These are phyloP conservation scores for Drosophila austrosaltans DNA, from an alignment of 2,888 invertebrate genomes.

Conservation along the genomic window DNA sequence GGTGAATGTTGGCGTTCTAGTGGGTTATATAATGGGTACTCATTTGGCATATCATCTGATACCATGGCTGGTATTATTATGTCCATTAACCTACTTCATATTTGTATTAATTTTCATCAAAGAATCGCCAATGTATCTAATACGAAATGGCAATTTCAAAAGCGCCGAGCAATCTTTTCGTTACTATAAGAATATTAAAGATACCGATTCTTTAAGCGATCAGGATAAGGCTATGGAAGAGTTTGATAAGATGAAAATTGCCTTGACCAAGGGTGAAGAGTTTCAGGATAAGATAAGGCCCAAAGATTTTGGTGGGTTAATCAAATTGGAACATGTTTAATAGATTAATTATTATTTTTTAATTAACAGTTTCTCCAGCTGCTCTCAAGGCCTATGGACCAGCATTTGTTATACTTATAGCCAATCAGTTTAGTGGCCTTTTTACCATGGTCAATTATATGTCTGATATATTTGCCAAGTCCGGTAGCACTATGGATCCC, in stretches of 20 bases:
- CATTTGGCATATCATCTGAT: constrained; percentile 71
- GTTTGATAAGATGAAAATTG: constrained; percentile 61
- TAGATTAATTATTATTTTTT: no score
- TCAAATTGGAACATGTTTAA: not conserved
- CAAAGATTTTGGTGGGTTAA: constrained; percentile 69
- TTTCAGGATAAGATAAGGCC: constrained; percentile 31
- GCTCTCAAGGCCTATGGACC: constrained; percentile 68
- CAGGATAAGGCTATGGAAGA: constrained; percentile 49
- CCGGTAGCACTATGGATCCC: constrained; percentile 75
- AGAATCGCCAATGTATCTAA: constrained; percentile 79
- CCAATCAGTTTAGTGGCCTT: constrained; percentile 78
- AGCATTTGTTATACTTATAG: constrained; percentile 64
- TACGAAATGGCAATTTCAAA: constrained; percentile 59
- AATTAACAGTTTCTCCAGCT: constrained; percentile 48
- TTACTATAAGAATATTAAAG: constrained; percentile 77
- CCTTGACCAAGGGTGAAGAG: constrained; percentile 51
- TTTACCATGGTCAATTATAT: constrained; percentile 81
- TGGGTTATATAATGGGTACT: constrained; percentile 77
- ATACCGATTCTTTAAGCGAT: constrained; percentile 35
- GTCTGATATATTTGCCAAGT: constrained; percentile 76
- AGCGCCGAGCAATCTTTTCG: constrained; percentile 75
- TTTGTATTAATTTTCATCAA: constrained; percentile 63
- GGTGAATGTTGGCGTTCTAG: constrained; percentile 76
- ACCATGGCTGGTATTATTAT: constrained; percentile 65
- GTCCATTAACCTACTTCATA: constrained; percentile 70